Conservation (phyloP, 2,888 invertebrate genomes). For the Lasioglossum villosulum region DNA sequence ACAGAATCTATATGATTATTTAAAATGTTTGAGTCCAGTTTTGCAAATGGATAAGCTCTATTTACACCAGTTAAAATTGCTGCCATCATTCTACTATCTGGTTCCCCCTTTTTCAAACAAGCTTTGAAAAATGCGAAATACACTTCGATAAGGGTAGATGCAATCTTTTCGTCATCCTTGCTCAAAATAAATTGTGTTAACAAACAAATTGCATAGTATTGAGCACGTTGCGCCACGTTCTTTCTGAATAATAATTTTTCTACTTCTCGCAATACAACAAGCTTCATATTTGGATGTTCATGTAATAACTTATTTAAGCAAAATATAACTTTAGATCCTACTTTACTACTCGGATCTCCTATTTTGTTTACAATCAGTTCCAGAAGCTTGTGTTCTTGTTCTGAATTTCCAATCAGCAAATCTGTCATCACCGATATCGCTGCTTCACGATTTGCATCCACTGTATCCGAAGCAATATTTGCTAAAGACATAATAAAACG, state of each 20-base stretch:
- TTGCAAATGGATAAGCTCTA: conserved; percentile 93
- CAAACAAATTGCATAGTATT: conserved; percentile 97
- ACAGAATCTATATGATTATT: conserved; percentile 90
- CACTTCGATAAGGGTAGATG: conserved; percentile 93
- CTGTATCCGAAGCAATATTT: conserved; percentile 90
- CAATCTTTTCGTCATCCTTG: conserved; percentile 90
- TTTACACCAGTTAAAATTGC: conserved; percentile 93
- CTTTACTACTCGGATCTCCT: conserved; percentile 95
- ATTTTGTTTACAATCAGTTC: conserved; percentile 96
- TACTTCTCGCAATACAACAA: conserved; percentile 93
- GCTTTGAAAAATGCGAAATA: conserved; percentile 99
- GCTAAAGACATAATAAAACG: conserved; percentile 91
- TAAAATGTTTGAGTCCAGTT: conserved; percentile 87
- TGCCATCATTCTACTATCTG: conserved; percentile 93
- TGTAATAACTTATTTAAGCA: conserved; percentile 92
- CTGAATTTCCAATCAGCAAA: conserved; percentile 91
- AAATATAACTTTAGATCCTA: conserved; percentile 95
- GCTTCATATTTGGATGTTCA: conserved; percentile 96
- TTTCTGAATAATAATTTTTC: conserved; percentile 95
- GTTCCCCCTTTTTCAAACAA: conserved; percentile 93
- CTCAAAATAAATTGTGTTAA: conserved; percentile 93
- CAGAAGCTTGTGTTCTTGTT: conserved; percentile 94
- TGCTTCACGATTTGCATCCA: conserved; percentile 92
- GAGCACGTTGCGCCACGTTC: conserved; percentile 93
- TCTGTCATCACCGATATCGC: conserved; percentile 91